A percentile compares a stretch with the other conserved stretches of the same genome.
Conservation (phyloP, 2,888 invertebrate species). For the Harpagoxenus sublaevis region DNA sequence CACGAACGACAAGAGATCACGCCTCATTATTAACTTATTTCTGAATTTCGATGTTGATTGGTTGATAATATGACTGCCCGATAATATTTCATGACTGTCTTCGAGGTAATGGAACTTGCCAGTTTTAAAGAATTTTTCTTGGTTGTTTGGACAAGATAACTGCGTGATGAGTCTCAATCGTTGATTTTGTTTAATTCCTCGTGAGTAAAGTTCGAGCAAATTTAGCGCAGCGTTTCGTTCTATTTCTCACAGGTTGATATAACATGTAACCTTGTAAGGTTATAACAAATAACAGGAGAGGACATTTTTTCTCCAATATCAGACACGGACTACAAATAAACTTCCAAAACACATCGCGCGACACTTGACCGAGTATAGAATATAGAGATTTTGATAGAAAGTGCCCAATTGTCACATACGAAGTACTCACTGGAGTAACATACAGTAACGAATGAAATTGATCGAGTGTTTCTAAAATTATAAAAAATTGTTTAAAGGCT, state of each 20-base stretch:
- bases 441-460: neutral
- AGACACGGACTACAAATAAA: slow-evolving; percentile 14
- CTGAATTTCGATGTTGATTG: neutral
- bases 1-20: neutral
- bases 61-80: neutral
- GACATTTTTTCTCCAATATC: slow-evolving; percentile 18
- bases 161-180: neutral
- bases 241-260: neutral
- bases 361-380: slow-evolving; percentile 4
- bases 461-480: neutral
- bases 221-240: neutral
- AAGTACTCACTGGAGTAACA: neutral
- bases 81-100: neutral
- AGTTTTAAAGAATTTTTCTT: neutral
- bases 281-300: slow-evolving; percentile 1
- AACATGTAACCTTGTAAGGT: neutral
- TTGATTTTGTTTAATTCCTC: neutral
- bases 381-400: slow-evolving; percentile 26
- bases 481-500: neutral
- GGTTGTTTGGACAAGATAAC: neutral
- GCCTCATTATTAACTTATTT: neutral
- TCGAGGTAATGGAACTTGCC: neutral
- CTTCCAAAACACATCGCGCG: neutral
- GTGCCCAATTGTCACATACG: neutral
- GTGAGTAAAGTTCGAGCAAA: neutral